Conservation (phyloP, 2,113 vertebrate genomes). For the Columba janthina region DNA sequence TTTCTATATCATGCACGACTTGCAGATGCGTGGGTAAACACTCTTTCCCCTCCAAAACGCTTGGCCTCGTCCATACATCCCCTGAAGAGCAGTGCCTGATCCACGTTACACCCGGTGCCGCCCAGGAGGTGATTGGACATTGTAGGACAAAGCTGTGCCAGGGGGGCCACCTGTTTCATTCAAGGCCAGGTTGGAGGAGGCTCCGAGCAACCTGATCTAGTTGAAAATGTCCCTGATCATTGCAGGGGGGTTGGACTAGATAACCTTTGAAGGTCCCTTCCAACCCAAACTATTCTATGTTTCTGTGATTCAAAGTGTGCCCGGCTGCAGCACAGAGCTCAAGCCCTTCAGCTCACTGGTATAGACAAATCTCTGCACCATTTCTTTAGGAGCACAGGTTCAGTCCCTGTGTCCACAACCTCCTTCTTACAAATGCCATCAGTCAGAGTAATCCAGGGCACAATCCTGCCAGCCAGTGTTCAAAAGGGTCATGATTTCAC, state of each 20-base stretch:
- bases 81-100: neutral
- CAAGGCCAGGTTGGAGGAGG: too few relatives aligned
- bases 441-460: neutral
- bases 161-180: too few relatives aligned
- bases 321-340: neutral
- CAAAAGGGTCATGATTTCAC: neutral
- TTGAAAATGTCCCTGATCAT: too few relatives aligned
- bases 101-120: neutral
- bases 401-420: rapidly evolving
- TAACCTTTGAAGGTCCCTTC: too few relatives aligned
- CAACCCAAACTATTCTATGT: too few relatives aligned
- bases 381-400: neutral
- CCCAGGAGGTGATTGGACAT: neutral
- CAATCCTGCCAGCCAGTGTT: neutral
- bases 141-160: neutral
- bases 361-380: rapidly evolving
- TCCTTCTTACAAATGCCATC: neutral
- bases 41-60: neutral
- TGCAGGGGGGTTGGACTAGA: too few relatives aligned
- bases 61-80: neutral
- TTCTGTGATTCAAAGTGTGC: neutral
- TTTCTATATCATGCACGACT: neutral
- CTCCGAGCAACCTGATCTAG: too few relatives aligned
- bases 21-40: neutral
- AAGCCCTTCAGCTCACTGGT: neutral